Base-by-base conservation (phyloP, 2,888 invertebrate species). In the Seira sanloemensis region DNA sequence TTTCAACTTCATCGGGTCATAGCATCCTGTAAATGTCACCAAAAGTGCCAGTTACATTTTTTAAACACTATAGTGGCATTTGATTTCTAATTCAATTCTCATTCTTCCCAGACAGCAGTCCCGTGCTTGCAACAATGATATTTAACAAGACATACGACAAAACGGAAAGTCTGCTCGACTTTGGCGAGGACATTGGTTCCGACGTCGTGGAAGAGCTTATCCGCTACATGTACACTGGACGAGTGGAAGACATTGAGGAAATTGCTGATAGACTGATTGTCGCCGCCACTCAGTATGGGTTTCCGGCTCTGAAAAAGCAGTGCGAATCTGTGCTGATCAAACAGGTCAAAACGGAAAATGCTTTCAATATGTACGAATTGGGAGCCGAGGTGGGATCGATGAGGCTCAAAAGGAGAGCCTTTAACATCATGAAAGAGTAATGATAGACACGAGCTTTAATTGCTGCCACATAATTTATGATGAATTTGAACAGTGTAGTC, bases 181-280 rank as follows among this genome's bases (percentile, higher is more conserved):
- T 88, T 1, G 88, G 88, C 0, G 81, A 82, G 46, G 78, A 86
- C 21, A 82, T 88, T 37, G 88, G 88, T 1, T 72, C 82, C 7
- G 88, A 88, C 74, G 86, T 88, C 19, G 84, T 88, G 23, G 88
- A 88, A 62, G 88, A 88, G 21, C 21, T 88, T 1, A 86, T 88
- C 67, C 85, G 86, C 0, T 88, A 86, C 75, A 86, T 86, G 54
- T 88, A 88, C 79, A 86, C 84, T 18, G 88, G 88, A 16, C 85
- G 77, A 37, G 88, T 88, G 37, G 88, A 88, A 5, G 86, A 85
- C 37, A 73, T 88, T 23, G 86, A 88, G 18, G 88, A 88, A 79
- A 86, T 88, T 26, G 88, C 88, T 0, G 88, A 88, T 21, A 54
- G 88, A 54, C 71, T 88, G 1, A 62, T 88, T 12, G 79, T 80